Evolutionary conservation across 1,140 invertebrate species (phyloP).

Genomic region (Arion vulgaris): DNA sequence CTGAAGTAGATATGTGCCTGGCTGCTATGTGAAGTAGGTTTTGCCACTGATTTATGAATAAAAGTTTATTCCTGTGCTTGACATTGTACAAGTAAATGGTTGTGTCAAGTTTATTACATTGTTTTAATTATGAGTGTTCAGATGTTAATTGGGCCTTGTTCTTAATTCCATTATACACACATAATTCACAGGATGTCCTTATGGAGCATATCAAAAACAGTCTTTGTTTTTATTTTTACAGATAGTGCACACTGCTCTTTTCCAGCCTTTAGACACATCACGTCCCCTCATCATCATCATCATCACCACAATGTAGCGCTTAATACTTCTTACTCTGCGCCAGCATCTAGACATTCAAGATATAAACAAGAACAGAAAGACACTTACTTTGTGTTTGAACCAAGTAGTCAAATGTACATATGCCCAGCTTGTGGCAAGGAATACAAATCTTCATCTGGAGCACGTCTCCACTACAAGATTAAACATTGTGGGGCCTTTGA

Average conservation of each 20-base stretch:
- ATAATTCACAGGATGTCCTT: too few relatives aligned
- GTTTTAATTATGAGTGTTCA: too few relatives aligned
- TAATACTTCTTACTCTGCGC: slow-evolving; percentile 7
- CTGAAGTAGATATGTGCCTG: too few relatives aligned
- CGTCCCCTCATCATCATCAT: neutral
- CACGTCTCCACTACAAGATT: slow-evolving; percentile 37
- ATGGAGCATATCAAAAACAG: neutral
- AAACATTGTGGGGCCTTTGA: slow-evolving; percentile 43
- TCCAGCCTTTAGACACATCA: neutral
- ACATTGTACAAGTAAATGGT: too few relatives aligned
- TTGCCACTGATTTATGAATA: too few relatives aligned
- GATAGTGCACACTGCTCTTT: slow-evolving; percentile 5
- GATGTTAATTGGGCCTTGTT: too few relatives aligned
- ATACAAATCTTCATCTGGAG: slow-evolving; percentile 43
- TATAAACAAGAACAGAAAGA: slow-evolving; percentile 13
- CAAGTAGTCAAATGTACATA: neutral
- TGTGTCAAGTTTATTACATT: too few relatives aligned
- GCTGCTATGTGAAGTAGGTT: too few relatives aligned
- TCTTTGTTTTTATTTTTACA: slow-evolving; percentile 15
- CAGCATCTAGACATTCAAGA: neutral
- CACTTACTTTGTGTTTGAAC: slow-evolving; percentile 29
- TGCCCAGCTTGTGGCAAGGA: slow-evolving; percentile 42
- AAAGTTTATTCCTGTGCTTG: too few relatives aligned
- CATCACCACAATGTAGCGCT: slow-evolving; percentile 1
- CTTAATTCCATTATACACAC: too few relatives aligned